Conservation (phyloP, 2,888 invertebrate species). For the Sarcophaga subvicina region DNA sequence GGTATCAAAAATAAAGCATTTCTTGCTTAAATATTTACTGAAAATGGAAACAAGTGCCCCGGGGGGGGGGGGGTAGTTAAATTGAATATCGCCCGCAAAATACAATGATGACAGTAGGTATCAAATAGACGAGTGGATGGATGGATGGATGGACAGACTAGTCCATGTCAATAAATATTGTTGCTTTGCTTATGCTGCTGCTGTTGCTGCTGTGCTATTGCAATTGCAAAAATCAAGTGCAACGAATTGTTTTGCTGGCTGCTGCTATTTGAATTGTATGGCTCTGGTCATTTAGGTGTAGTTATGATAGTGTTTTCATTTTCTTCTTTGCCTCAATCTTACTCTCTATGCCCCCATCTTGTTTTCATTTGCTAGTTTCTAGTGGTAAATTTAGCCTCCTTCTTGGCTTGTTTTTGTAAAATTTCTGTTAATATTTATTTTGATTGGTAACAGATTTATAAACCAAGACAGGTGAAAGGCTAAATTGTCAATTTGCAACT, state of each 20-base stretch:
- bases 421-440: slow-evolving; percentile 71
- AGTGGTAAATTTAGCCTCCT: slow-evolving; percentile 10
- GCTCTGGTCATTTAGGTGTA: slow-evolving; percentile 39
- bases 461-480: slow-evolving; percentile 80
- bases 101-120: background rate
- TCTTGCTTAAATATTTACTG: background rate
- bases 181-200: slow-evolving; percentile 20
- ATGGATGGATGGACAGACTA: slow-evolving; percentile 4
- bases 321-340: background rate
- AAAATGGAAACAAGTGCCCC: background rate
- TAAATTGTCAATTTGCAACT: slow-evolving; percentile 80
- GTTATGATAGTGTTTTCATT: slow-evolving; percentile 39
- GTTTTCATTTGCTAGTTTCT: slow-evolving; percentile 12
- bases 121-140: slow-evolving; percentile 13
- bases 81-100: slow-evolving; percentile 24
- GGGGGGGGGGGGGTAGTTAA: no score
- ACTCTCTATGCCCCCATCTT: background rate
- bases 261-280: slow-evolving; percentile 27
- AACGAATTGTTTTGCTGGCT: background rate
- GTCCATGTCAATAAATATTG: slow-evolving; percentile 48
- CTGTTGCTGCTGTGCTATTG: background rate
- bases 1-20: slow-evolving; percentile 14
- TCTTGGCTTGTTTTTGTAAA: slow-evolving; percentile 31
- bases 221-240: slow-evolving; percentile 47
- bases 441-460: slow-evolving; percentile 79